phyloP scores from a whole-genome alignment of 2,113 vertebrate genomes.

The Zosterops hypoxanthus region DNA sequence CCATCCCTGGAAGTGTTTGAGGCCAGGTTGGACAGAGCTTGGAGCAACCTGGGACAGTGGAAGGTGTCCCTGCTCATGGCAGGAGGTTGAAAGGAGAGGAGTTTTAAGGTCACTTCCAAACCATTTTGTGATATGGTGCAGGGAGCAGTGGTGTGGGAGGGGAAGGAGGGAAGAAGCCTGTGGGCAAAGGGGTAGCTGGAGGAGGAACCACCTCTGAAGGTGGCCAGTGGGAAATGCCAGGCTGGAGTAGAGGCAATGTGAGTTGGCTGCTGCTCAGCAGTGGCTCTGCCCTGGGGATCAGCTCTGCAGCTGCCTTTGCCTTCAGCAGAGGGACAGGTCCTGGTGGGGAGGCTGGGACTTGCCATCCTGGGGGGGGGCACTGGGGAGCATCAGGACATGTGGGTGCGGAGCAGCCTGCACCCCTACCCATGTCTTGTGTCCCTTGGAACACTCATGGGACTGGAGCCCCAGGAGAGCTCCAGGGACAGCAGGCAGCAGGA shows the following conservation, averaged over 20 bases:
- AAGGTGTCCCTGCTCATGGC: background rate
- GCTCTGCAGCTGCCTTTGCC: background rate
- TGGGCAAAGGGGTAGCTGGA: background rate
- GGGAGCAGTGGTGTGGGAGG: background rate
- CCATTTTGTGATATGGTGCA: background rate
- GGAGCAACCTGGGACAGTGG: background rate
- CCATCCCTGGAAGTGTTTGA: background rate
- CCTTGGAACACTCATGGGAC: rapidly evolving
- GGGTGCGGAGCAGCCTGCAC: background rate
- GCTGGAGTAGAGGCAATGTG: background rate
- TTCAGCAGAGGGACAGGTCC: background rate
- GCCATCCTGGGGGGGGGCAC: rapidly evolving
- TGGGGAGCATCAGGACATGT: background rate
- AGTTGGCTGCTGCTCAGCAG: background rate
- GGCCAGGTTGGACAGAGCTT: rapidly evolving
- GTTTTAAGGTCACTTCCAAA: background rate
- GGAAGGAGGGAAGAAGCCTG: background rate
- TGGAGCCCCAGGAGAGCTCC: background rate
- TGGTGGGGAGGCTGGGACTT: background rate
- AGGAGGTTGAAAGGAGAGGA: background rate
- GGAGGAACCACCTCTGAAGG: background rate
- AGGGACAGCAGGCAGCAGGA: background rate
- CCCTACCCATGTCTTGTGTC: background rate
- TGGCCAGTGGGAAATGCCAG: background rate
- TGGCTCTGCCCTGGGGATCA: background rate